Base-by-base conservation (phyloP, 2,113 vertebrate species). In the Nerophis ophidion region DNA sequence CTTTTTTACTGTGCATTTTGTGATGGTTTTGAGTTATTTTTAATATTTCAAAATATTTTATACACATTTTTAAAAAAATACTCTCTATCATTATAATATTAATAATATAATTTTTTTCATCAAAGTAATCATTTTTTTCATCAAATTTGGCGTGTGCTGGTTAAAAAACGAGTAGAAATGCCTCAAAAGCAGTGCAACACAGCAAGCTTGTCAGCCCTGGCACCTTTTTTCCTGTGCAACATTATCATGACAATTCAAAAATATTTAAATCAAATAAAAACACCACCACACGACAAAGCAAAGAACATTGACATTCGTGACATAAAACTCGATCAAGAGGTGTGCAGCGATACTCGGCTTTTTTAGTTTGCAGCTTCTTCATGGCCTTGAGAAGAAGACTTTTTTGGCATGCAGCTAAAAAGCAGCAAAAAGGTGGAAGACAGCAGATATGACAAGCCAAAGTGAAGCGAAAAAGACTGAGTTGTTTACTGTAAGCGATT, bases 321-420 rank as follows among this genome's bases (percentile, higher is more conserved):
- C 75, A 82, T 56, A 84, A 44, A 63, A 86, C 90, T 90, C 90
- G 89, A 91, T 90, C 90, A 89, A 87, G 89, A 91, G 78, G 82
- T 89, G 91, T 91, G 90, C 91, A 91, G 89, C 59, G 66, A 84
- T 81, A 11, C 3, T 44, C 10, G 1, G 40, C 11, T 44, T 44
- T 44, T 44, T 44, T 26, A 44, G 11, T 44, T 9, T 44, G 40
- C 77, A 72, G 47, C 33, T 60, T 61, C 66, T 42, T 50, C 87
- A 88, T 88, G 87, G 85, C 26, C 81, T 44, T 69, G 36, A 44
- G 40, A 44, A 44, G 40, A 44, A 44, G 68, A 75, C 9, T 58
- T 26, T 83, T 88, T 89, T 89, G 88, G 88, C 90, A 91, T 89
- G 90, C 89, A 89, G 85, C 71, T 84, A 80, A 89, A 90, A 88